Conservation (phyloP, 1,140 invertebrate species). For the Patella vulgata region DNA sequence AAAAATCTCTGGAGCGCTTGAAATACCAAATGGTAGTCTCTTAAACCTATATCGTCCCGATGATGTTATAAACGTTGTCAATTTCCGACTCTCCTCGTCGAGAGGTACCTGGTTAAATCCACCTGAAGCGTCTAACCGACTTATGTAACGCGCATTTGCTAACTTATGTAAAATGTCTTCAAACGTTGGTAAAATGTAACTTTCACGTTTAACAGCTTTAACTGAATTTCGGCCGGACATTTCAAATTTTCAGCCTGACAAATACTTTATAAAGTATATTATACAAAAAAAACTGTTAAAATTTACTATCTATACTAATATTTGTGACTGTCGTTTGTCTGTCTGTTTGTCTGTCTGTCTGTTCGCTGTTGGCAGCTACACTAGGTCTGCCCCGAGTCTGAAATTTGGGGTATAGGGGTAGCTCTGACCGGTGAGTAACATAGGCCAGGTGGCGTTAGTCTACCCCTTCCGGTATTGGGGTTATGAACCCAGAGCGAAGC, state of each 20-base stretch:
- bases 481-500: too few species aligned
- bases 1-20: conserved; percentile 11
- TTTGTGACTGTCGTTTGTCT: conserved; percentile 68
- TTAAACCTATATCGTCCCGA: conserved; percentile 7
- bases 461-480: too few species aligned
- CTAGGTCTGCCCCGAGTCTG: too few species aligned
- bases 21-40: conserved; percentile 9
- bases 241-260: too few species aligned
- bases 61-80: conserved; percentile 25
- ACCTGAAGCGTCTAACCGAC: too few species aligned
- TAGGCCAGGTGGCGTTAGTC: too few species aligned
- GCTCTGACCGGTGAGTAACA: too few species aligned
- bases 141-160: neutral
- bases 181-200: conserved; percentile 8
- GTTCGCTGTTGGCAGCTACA: conserved; percentile 6
- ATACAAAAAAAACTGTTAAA: too few species aligned
- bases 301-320: too few species aligned
- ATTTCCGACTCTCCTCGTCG: neutral
- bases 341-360: conserved; percentile 56
- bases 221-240: conserved; percentile 14
- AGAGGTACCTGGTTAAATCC: neutral
- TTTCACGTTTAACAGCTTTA: conserved; percentile 20
- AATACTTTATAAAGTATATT: too few species aligned
- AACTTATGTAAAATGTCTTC: conserved; percentile 29
- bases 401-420: too few species aligned